These are phyloP conservation scores for Parnassius smintheus DNA, from an alignment of 2,888 invertebrate species.

Conservation along the genomic window DNA sequence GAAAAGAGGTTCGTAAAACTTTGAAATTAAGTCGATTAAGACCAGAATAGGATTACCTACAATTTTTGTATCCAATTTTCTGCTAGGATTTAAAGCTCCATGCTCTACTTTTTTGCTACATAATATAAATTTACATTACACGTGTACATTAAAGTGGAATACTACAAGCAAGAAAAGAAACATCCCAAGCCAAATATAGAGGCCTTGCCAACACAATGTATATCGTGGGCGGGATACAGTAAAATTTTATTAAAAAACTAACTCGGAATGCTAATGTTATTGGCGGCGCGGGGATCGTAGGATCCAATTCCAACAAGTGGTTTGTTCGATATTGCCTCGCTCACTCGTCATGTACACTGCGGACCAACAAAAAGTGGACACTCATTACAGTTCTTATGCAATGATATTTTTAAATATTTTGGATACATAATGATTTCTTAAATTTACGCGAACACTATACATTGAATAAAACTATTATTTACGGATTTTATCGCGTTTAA, in stretches of 20 bases:
- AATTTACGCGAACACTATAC: too few species aligned
- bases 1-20: too few species aligned
- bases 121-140: too few species aligned
- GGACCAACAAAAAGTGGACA: conserved; percentile 1
- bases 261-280: conserved; percentile 55
- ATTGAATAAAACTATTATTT: too few species aligned
- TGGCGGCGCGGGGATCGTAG: conserved; percentile 30
- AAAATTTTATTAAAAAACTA: conserved; percentile 49
- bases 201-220: not conserved
- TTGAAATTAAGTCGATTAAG: too few species aligned
- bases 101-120: too few species aligned
- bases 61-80: too few species aligned
- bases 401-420: not conserved
- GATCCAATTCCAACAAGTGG: conserved; percentile 63
- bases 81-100: too few species aligned
- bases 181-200: conserved; percentile 2
- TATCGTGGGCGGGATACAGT: not conserved
- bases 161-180: not conserved
- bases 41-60: too few species aligned
- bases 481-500: too few species aligned
- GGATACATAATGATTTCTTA: too few species aligned
- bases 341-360: conserved; percentile 18
- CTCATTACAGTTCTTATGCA: not conserved
- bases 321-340: conserved; percentile 41
- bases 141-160: not conserved